A percentile compares a stretch with the other conserved stretches of the same genome.
Conservation (phyloP, 2,888 invertebrate species). For the Craniophora ligustri region DNA sequence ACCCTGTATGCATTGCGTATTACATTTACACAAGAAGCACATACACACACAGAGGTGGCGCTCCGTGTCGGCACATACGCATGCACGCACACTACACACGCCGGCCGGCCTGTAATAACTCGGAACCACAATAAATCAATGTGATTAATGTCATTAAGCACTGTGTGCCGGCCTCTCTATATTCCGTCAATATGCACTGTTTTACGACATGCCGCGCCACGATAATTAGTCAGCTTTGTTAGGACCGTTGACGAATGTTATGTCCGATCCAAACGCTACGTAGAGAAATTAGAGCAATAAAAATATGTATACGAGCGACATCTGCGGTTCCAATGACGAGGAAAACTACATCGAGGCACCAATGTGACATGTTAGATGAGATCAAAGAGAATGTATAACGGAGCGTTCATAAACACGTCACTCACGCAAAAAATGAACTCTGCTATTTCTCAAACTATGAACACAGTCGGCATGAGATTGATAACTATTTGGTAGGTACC, state of each 20-base stretch:
- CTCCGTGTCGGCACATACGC: constrained; percentile 59
- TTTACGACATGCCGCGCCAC: constrained; percentile 87
- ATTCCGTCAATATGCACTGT: constrained; percentile 89
- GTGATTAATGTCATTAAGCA: constrained; percentile 89
- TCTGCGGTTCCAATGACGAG: constrained; percentile 61
- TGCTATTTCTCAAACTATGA: constrained; percentile 80
- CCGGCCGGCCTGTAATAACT: constrained; percentile 87
- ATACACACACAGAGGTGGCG: constrained; percentile 64
- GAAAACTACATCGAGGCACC: constrained; percentile 60
- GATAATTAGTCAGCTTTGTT: constrained; percentile 89
- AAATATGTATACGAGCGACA: constrained; percentile 67
- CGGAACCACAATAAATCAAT: constrained; percentile 89
- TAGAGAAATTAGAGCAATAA: constrained; percentile 71
- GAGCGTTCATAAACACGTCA: constrained; percentile 83
- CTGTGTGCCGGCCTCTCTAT: constrained; percentile 89
- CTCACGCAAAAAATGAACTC: constrained; percentile 83
- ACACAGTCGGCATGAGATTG: constrained; percentile 68
- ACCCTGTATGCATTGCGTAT: constrained; percentile 76
- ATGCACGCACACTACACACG: constrained; percentile 73
- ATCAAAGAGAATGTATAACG: constrained; percentile 83
- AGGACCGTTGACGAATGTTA: constrained; percentile 81
- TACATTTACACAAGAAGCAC: constrained; percentile 83
- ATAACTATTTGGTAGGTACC: constrained; percentile 66
- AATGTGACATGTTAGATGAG: constrained; percentile 75
- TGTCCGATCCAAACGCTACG: constrained; percentile 63